Evolutionary conservation across 2,113 vertebrate species (phyloP).

Genomic region (Oreocharis arfaki): DNA sequence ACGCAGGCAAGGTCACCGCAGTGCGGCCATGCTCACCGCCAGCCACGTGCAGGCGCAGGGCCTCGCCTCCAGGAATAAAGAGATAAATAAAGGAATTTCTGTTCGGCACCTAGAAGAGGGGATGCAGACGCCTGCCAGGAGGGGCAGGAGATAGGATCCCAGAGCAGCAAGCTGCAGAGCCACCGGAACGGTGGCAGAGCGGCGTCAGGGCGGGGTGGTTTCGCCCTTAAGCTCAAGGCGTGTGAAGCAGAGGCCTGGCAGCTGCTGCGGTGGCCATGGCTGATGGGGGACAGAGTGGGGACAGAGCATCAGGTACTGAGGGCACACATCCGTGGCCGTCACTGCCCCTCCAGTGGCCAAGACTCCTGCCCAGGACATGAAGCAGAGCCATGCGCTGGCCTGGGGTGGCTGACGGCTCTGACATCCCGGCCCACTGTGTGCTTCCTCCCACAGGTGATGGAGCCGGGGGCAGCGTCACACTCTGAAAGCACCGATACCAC

Average conservation of each 20-base stretch:
- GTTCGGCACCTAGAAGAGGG: not conserved
- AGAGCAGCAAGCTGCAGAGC: not conserved
- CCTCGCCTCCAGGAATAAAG: not conserved
- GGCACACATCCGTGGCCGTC: fast-evolving
- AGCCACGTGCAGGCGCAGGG: not conserved
- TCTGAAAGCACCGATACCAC: not conserved
- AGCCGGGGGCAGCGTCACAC: not conserved
- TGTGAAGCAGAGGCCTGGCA: not conserved
- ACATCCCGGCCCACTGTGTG: fast-evolving
- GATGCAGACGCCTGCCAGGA: not conserved
- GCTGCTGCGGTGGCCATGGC: not conserved
- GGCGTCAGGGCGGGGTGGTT: fast-evolving
- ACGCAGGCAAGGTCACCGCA: fast-evolving
- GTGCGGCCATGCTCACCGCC: fast-evolving
- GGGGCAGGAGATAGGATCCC: fast-evolving
- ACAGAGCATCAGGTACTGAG: not conserved
- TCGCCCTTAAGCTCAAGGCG: fast-evolving
- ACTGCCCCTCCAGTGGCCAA: not conserved
- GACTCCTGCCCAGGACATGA: too few species aligned
- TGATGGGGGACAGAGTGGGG: fast-evolving
- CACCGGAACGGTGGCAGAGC: fast-evolving
- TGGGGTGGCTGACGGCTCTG: fast-evolving
- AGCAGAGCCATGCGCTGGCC: fast-evolving
- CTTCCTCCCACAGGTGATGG: not conserved
- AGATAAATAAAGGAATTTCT: not conserved